Base-by-base conservation (phyloP, 2,888 invertebrate genomes). In the Limulus polyphemus region DNA sequence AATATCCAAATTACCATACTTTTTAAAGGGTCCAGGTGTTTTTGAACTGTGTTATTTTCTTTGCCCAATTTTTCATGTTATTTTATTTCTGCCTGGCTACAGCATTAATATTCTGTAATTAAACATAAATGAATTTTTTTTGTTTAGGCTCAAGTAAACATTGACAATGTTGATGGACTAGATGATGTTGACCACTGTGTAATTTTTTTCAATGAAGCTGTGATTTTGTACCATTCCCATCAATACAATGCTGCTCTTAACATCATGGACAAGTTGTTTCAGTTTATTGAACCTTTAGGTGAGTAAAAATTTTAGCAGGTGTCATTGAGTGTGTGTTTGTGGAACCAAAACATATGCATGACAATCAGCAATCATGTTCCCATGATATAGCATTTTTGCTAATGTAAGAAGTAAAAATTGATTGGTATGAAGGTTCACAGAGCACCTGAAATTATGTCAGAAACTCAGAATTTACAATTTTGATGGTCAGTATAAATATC, bases 121-220 rank as follows among this genome's bases (percentile, higher is more conserved):
- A 32, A n/a, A n/a, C 7, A n/a, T 51, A n/a, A 51, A 13, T 51
- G 13, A 10, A 46, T 49, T 46, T 55, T 62, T 51, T 59, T 49
- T 61, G 57, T 63, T 65, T 71, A 77, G 75, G 73, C 73, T 48
- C 75, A 76, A 64, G 73, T 79, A 11, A 77, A 77, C 59, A 72
- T 78, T 12, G 78, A 79, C 52, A 75, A 77, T 32, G 69, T 78
- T 47, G 82, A 82, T 62, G 79, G 79, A 60, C 73, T 83, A 50
- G 84, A 85, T 66, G 84, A 85, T 73, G 81, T 84, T 7, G 84
- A 85, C 69, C 82, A 83, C 70, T 83, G 83, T 70, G 81, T 83
- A 49, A 76, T 86, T 59, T 82, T 84, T 70, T 90, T 85, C 76
- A 90, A 90, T 75, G 86, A 88, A 73, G 88, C 89, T 11, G 83